Evolutionary conservation across 2,797 vertebrate species (phyloP).

Genomic region (Gadopsis marmoratus): DNA sequence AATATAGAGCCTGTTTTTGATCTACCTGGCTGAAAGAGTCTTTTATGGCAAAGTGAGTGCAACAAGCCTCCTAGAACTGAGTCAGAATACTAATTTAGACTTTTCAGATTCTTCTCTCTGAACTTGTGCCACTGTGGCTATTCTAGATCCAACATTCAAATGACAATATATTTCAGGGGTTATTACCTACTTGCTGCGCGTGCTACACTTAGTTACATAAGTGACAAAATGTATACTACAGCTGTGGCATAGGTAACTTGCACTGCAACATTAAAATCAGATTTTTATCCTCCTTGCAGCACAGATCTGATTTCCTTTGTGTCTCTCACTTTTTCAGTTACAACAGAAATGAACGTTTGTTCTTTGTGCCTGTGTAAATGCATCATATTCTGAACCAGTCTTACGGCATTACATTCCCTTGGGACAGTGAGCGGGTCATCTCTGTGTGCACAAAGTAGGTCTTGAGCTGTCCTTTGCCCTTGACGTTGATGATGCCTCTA

Average conservation of each 20-base stretch:
- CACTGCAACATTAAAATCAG: constrained; percentile 43
- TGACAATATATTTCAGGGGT: constrained; percentile 35
- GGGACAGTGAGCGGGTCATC: constrained; percentile 95
- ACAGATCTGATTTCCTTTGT: constrained; percentile 16
- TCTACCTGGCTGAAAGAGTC: constrained; percentile 9
- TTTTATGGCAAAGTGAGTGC: constrained; percentile 22
- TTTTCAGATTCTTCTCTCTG: constrained; percentile 30
- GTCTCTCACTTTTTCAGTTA: constrained; percentile 21
- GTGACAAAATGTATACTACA: constrained; percentile 75
- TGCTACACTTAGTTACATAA: constrained; percentile 75
- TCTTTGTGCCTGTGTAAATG: constrained; percentile 34
- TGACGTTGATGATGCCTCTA: constrained; percentile 97
- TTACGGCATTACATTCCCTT: constrained; percentile 93
- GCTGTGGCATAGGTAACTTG: constrained; percentile 56
- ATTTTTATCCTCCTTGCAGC: constrained; percentile 27
- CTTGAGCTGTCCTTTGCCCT: constrained; percentile 97
- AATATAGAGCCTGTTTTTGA: constrained; percentile 4
- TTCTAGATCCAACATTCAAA: constrained; percentile 53
- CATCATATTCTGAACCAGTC: constrained; percentile 36
- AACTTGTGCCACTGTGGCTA: constrained; percentile 24
- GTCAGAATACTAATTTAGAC: constrained; percentile 32
- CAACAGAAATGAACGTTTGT: constrained; percentile 37
- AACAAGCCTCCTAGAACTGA: constrained; percentile 15
- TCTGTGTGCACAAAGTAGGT: constrained; percentile 98
- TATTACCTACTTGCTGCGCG: constrained; percentile 67